Evolutionary conservation across 2,888 invertebrate species (phyloP), one percentile per base, ranked within the genome.

Genomic region (Sisyra terminalis): DNA sequence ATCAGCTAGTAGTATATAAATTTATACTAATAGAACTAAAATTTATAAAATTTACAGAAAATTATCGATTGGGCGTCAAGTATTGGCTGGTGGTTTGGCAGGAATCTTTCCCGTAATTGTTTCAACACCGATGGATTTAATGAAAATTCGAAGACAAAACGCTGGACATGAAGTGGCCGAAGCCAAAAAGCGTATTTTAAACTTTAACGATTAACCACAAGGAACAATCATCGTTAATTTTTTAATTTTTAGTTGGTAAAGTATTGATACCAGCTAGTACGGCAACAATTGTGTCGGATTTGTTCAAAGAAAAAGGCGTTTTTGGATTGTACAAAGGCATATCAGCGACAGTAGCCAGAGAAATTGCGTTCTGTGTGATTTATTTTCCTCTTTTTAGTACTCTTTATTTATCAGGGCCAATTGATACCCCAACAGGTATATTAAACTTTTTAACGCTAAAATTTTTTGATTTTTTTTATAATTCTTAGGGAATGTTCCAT

Each of bases 91-190:
- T 42, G 97, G 89, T 3, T 64, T 80, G 52, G 97, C 98, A 1
- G 98, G 98, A 35, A 76, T 93, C 50, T 97, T 93, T 61, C 98
- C 98, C 69, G 94, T 98, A 52, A 67, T 94, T 39, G 75, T 98
- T 48, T 98, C 98, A 11, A 98, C 97, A 2, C 98, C 98, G 3
- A 98, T 98, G 98, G 97, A 98, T 62, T 70, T 98, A 48, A 69
- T 98, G 9, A 98, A 98, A 70, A 98, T 98, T 56, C 96, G 97
- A 66, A 81, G 96, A 76, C 98, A 98, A 65, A 94, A 97, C 63
- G 92, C 93, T 35, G 94, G 94, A 13, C 70, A 94, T 55, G 69
- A 88, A 38, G 85, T 86, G 14, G 73, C 78, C 6, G 72, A 75
- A 52, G 81, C 85, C 11, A 79, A 78, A 62, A 63, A 65, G 44